Evolutionary conservation across 2,113 vertebrate genomes (phyloP), one percentile per base, ranked within the genome.

Genomic region (Zosterops pallidus): DNA sequence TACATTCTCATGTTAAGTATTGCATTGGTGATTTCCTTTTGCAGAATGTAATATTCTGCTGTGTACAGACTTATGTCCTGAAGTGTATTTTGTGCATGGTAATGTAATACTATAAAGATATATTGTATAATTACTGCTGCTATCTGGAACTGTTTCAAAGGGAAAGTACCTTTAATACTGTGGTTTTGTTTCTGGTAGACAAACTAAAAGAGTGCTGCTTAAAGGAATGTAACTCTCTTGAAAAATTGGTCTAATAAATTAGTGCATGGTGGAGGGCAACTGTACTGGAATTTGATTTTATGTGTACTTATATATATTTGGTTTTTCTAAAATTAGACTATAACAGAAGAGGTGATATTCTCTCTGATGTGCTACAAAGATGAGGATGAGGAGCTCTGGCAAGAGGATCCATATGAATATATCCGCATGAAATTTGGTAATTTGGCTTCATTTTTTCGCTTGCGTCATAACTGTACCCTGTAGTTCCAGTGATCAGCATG

Each of bases 331-430:
- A 95, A 63, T 78, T 92, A 99, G 99, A 98, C 97, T 50, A 98
- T 99, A 68, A 98, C 98, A 89, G 99, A 99, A 96, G 99, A 99
- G 52, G 99, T 99, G 70, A 98, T 99, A 95, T 99, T 99, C 92
- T 99, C 99, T 77, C 98, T 99, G 37, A 99, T 99, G 99, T 99
- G 99, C 95, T 99, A 99, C 92, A 99, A 99, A 97, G 99, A 99
- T 20, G 99, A 99, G 94, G 99, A 99, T 77, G 99, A 99, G 95
- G 98, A 99, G 87, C 98, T 99, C 18, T 99, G 99, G 99, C 99
- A 99, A 93, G 99, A 99, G 68, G 99, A 99, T 86, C 99, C 99
- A 0, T 99, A 99, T 50, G 99, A 99, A 89, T 99, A 99, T 87
- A 99, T 99, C 84, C 98, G 98, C 94, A 99, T 99, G 99, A 99